Base-by-base conservation (phyloP, 2,797 vertebrate species). In the Danio kyathit region DNA sequence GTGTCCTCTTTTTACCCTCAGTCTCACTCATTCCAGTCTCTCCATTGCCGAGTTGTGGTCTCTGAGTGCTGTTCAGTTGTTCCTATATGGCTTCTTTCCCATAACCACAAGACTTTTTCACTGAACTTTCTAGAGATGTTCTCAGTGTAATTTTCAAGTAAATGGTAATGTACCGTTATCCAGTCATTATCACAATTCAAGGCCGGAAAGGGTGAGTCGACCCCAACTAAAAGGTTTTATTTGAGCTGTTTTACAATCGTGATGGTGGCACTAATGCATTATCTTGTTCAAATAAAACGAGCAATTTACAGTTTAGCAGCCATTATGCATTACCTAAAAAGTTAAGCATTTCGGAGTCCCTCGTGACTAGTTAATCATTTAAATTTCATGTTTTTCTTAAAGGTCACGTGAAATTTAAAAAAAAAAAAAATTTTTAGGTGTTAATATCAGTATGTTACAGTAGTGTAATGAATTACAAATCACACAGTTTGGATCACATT, bases 1-100 rank as follows among this genome's bases (percentile, higher is more conserved):
- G 17, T 77, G 60, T 60, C 13, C 61, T 54, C 43, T 46, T 52
- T 49, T 85, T 65, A 14, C 51, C 49, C 76, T 87, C 86, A 82
- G 17, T 82, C 60, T 81, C 51, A 46, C 72, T 74, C 57, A 74
- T 64, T 83, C 29, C 52, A 48, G 49, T 49, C 71, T 14, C 19
- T 66, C 52, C 46, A 29, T 64, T 56, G 43, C 44, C 21, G 29
- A 82, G 67, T 57, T 56, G 57, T 71, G 49, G 52, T 70, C 40
- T 78, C 74, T 56, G 65, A 17, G 51, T 74, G 43, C 44, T 44
- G 29, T 74, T 74, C 61, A 48, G 11, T 64, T 74, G 17, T 78
- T 72, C 41, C 74, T 64, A 19, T 51, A 59, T 52, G 46, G 38
- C 38, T 54, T 54, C 40, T 29, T 76, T 38, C 74, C 74, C 5